Conservation (phyloP, 2,113 vertebrate genomes). For the Sander lucioperca region DNA sequence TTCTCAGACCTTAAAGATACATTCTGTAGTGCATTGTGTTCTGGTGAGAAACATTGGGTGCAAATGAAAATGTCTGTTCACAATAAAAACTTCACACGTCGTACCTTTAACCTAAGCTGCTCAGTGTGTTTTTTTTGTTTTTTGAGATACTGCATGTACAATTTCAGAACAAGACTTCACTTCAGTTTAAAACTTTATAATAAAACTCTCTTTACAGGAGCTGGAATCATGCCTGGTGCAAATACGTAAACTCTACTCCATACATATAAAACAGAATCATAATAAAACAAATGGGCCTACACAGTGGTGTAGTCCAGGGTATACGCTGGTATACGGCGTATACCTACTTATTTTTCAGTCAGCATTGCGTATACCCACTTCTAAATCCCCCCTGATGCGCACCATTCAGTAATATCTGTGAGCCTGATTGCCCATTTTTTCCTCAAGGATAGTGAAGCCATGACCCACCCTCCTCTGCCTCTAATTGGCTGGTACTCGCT, state of each 20-base stretch:
- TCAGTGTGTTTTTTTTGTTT: neutral
- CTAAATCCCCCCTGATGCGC: too few relatives aligned
- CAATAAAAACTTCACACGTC: slow-evolving; percentile 5
- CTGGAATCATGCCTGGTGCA: neutral
- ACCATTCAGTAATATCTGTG: too few relatives aligned
- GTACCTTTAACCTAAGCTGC: neutral
- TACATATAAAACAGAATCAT: neutral
- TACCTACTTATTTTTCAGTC: too few relatives aligned
- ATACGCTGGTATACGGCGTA: too few relatives aligned
- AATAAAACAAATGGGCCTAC: neutral
- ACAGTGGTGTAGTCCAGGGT: too few relatives aligned
- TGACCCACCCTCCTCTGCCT: too few relatives aligned
- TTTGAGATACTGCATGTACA: neutral
- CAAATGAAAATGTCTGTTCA: neutral
- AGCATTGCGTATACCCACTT: too few relatives aligned
- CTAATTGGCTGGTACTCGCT: too few relatives aligned
- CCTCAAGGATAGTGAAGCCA: too few relatives aligned
- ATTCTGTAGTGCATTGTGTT: slow-evolving; percentile 14
- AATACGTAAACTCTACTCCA: neutral
- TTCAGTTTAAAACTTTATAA: neutral
- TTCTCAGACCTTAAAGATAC: neutral
- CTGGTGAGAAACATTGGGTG: neutral
- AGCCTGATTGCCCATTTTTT: too few relatives aligned
- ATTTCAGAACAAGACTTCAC: neutral
- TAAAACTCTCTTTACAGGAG: neutral